phyloP scores from a whole-genome alignment of 1,140 invertebrate species.

The Magallana gigas region DNA sequence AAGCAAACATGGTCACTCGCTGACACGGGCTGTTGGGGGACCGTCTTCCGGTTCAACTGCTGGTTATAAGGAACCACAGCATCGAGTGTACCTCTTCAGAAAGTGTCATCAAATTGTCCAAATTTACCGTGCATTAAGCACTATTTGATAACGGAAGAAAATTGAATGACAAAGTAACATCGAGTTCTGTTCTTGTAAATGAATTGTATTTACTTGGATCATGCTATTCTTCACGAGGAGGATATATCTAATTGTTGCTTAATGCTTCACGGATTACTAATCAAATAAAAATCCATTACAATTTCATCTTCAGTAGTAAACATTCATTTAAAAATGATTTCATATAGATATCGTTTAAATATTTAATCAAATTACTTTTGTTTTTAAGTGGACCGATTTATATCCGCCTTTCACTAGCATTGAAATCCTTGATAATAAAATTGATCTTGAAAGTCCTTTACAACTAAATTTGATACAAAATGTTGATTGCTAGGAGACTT shows the following conservation, averaged over 20 bases:
- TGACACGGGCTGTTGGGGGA: background rate
- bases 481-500: background rate
- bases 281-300: constrained; percentile 37
- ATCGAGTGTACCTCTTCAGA: background rate
- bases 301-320: background rate
- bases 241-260: constrained; percentile 18
- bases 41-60: background rate
- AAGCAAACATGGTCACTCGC: constrained; percentile 22
- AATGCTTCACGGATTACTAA: constrained; percentile 11
- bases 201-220: background rate
- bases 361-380: constrained; percentile 33
- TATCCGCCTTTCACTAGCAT: background rate
- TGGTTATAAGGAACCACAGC: constrained; percentile 4
- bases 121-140: constrained; percentile 11
- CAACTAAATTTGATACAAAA: no score
- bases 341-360: constrained; percentile 18
- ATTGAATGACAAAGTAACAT: background rate
- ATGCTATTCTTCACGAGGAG: background rate
- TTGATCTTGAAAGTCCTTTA: background rate
- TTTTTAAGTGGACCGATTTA: constrained; percentile 27
- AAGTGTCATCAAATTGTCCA: background rate
- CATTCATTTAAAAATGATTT: constrained; percentile 3
- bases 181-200: background rate
- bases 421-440: constrained; percentile 13
- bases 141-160: constrained; percentile 20